Evolutionary conservation across 2,797 vertebrate species (phyloP).

Genomic region (Fratercula arctica): DNA sequence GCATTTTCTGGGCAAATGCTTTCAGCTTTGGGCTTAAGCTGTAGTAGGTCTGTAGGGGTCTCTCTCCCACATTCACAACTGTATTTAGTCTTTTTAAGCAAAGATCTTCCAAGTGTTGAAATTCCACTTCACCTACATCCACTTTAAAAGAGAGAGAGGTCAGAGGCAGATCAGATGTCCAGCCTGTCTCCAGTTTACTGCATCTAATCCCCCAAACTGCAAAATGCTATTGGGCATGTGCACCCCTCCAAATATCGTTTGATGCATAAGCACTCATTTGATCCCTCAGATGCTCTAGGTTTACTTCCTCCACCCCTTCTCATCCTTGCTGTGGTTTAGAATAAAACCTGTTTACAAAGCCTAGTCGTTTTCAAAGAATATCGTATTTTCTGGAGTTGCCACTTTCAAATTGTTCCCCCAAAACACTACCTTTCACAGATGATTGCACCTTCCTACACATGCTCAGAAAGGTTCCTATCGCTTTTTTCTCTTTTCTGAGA

Average conservation of each 20-base stretch:
- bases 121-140: constrained; percentile 69
- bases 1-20: constrained; percentile 70
- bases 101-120: constrained; percentile 70
- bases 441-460: constrained; percentile 81
- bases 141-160: constrained; percentile 71
- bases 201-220: not conserved
- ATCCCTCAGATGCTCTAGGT: not conserved
- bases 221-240: not conserved
- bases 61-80: constrained; percentile 72
- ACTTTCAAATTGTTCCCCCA: not conserved
- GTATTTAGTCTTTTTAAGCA: constrained; percentile 48
- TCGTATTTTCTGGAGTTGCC: not conserved
- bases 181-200: not conserved
- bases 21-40: constrained; percentile 71
- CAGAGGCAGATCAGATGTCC: not conserved
- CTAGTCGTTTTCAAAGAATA: not conserved
- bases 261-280: not conserved
- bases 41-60: constrained; percentile 74
- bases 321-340: not conserved
- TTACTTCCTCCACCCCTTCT: not conserved
- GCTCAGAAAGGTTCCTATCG: constrained; percentile 79
- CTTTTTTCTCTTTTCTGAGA: constrained; percentile 75
- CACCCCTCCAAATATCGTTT: not conserved
- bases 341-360: not conserved
- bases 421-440: constrained; percentile 78